Percentiles rank a stretch among this genome's conserved stretches.
phyloP scores from a whole-genome alignment of 2,888 invertebrate species.

The Philonicus albiceps region DNA sequence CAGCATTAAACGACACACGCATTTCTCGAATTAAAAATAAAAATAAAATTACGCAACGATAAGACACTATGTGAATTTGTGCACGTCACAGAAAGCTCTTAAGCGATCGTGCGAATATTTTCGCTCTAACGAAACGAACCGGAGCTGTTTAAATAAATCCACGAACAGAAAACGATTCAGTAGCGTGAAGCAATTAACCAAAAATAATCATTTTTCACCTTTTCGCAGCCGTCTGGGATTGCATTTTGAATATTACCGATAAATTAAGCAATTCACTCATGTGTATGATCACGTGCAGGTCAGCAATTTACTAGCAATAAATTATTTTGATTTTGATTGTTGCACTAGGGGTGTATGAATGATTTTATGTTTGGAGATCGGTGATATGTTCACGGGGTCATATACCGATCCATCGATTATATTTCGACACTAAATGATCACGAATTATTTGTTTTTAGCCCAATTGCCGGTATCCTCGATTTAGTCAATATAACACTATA shows the following conservation, averaged over 20 bases:
- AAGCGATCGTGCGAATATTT: background rate
- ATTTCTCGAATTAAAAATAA: background rate
- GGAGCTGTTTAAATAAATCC: background rate
- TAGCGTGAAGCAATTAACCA: background rate
- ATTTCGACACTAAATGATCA: conserved; percentile 43
- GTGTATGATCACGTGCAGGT: background rate
- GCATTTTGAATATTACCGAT: background rate
- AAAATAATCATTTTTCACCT: background rate
- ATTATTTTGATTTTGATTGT: background rate
- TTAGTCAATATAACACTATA: background rate
- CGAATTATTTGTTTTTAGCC: conserved; percentile 41
- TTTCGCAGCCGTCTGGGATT: background rate
- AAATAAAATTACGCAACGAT: background rate
- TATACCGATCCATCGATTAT: conserved; percentile 37
- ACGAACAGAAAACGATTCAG: background rate
- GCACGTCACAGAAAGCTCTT: background rate
- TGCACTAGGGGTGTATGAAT: background rate
- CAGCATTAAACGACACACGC: background rate
- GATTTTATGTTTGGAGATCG: background rate
- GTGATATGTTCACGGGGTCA: background rate
- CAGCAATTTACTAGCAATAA: background rate
- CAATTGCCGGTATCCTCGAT: background rate
- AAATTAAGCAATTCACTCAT: background rate
- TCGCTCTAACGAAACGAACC: background rate
- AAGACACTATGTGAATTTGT: background rate